These are phyloP conservation scores for Papilio elwesi DNA, from an alignment of 2,888 invertebrate genomes.

Conservation along the genomic window DNA sequence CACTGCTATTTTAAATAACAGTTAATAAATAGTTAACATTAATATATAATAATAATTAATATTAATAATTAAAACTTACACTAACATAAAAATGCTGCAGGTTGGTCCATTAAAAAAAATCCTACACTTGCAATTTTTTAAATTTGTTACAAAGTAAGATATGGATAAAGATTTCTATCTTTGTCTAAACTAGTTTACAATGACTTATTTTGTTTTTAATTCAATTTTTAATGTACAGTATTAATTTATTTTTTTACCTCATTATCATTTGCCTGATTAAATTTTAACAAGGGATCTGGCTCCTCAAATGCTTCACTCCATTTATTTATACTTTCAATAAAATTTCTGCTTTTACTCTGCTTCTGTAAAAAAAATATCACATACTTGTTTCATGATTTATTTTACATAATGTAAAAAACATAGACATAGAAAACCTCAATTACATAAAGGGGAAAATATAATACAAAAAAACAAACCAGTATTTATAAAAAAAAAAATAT, in stretches of 20 bases:
- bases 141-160: not conserved
- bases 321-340: conserved; percentile 71
- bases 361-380: conserved; percentile 57
- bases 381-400: too few species aligned
- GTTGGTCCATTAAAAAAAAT: too few species aligned
- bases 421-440: too few species aligned
- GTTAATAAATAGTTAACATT: conserved; percentile 35
- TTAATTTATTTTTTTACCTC: conserved; percentile 54
- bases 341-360: conserved; percentile 60
- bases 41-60: too few species aligned
- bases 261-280: conserved; percentile 71
- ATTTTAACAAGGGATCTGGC: conserved; percentile 72
- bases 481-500: too few species aligned
- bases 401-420: too few species aligned
- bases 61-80: not conserved
- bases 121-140: too few species aligned
- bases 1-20: too few species aligned
- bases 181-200: not conserved
- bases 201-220: too few species aligned
- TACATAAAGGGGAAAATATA: too few species aligned
- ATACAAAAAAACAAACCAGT: too few species aligned
- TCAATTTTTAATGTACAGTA: too few species aligned
- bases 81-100: not conserved
- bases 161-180: not conserved
- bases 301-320: conserved; percentile 78